Evolutionary conservation across 2,113 vertebrate species (phyloP), one percentile per base, ranked within the genome.

Genomic region (Amphiprion ocellaris): DNA sequence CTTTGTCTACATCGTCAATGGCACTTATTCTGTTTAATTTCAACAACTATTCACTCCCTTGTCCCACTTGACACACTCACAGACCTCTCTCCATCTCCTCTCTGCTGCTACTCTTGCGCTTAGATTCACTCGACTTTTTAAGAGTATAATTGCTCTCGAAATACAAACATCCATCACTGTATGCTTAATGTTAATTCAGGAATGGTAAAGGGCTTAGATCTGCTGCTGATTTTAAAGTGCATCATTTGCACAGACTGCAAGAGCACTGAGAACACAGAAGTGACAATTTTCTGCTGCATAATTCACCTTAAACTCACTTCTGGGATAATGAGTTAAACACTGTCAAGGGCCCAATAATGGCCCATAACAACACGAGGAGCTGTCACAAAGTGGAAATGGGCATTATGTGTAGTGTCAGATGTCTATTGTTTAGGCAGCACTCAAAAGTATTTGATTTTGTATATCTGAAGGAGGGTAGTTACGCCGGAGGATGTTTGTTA

Each of bases 401-500:
- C 71, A 53, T 75, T 79, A 71, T 74, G 72, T 78, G 69, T 60
- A 33, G 56, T 82, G 68, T 85, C 76, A 81, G 75, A 73, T 66
- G 46, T 62, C 68, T 71, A 65, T 77, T 80, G 82, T 89, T 89
- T 80, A 81, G 56, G 73, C 77, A 74, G 58, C 77, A 64, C 65
- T 84, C 52, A 69, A 65, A 84, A 87, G 63, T 64, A 58, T 87
- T 81, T n/a, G 15, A 66, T 82, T 88, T 89, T 79, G 86, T 89
- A 77, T 84, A 86, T 74, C n/a, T 11, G 47, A 90, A 61, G 66
- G 74, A 82, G 77, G 62, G 71, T 67, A 87, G 82, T 88, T 77
- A 70, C n/a, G 56, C 73, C 89, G 89, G 77, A 88, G 83, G 84
- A 88, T 91, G 91, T 91, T 92, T 94, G 91, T 92, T 93, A 91